Evolutionary conservation across 2,888 invertebrate genomes (phyloP).

Genomic region (Cerceris rybyensis): DNA sequence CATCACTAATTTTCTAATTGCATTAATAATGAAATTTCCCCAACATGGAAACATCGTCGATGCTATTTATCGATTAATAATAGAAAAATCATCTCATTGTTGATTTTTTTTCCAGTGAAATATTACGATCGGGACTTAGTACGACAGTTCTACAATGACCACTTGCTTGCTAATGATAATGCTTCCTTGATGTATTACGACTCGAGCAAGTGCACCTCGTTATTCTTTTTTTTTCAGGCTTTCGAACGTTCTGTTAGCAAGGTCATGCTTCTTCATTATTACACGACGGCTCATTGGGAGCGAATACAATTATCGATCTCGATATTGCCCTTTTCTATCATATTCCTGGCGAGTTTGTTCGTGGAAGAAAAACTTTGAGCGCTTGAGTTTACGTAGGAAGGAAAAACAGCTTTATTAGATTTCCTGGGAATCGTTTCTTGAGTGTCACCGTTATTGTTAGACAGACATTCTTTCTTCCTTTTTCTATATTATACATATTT

Average conservation of each 20-base stretch:
- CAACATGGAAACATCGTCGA: neutral
- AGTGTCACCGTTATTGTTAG: too few species aligned
- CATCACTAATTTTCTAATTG: neutral
- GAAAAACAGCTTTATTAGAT: neutral
- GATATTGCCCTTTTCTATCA: neutral
- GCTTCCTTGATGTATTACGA: neutral
- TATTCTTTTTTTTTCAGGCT: neutral
- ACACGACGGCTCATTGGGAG: neutral
- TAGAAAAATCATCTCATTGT: too few species aligned
- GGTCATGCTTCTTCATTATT: neutral
- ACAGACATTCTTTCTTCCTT: too few species aligned
- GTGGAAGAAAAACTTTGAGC: neutral
- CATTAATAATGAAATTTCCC: neutral
- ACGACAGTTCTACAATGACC: neutral
- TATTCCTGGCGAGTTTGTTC: neutral
- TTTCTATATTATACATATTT: too few species aligned
- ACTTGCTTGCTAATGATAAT: constrained; percentile 2
- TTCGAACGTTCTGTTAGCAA: neutral
- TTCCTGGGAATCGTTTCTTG: too few species aligned
- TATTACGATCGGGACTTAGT: neutral
- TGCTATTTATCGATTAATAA: too few species aligned
- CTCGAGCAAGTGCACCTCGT: neutral
- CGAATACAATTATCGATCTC: constrained; percentile 2
- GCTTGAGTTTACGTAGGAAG: neutral
- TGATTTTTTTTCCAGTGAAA: neutral